These are phyloP conservation scores for Deroptyus accipitrinus DNA, from an alignment of 2,113 vertebrate species.

Conservation along the genomic window DNA sequence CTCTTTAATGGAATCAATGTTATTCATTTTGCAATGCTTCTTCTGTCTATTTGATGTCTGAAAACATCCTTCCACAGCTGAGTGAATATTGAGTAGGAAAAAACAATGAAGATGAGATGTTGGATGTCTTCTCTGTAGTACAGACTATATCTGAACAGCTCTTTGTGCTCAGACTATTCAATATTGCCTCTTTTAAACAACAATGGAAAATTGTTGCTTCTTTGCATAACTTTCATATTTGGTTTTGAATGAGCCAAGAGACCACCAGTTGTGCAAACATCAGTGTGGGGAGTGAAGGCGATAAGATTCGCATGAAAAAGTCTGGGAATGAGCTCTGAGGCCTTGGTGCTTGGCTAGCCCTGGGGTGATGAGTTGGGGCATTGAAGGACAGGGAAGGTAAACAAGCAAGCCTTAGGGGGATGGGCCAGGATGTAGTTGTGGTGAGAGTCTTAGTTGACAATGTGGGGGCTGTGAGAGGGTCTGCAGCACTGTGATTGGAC, in stretches of 20 bases:
- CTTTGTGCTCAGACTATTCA: background rate
- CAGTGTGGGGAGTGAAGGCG: background rate
- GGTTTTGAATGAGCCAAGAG: background rate
- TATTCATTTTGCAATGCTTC: background rate
- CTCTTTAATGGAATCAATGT: background rate
- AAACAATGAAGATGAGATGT: background rate
- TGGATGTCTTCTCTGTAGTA: background rate
- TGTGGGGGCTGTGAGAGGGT: too few species aligned
- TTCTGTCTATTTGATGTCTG: background rate
- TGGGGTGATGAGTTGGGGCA: too few species aligned
- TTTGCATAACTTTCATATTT: background rate
- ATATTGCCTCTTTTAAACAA: background rate
- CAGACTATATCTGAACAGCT: background rate
- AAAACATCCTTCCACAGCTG: background rate
- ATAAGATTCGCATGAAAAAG: too few species aligned
- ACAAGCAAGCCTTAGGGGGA: too few species aligned
- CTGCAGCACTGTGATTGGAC: too few species aligned
- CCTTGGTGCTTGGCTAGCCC: too few species aligned
- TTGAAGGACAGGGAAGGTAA: too few species aligned
- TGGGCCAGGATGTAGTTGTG: too few species aligned
- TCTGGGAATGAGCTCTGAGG: too few species aligned
- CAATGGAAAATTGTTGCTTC: background rate
- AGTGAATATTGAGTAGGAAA: conserved; percentile 4
- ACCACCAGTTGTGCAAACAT: background rate
- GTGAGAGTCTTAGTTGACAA: too few species aligned